Base-by-base conservation (phyloP, 2,888 invertebrate species). In the Synanthedon vespiformis region DNA sequence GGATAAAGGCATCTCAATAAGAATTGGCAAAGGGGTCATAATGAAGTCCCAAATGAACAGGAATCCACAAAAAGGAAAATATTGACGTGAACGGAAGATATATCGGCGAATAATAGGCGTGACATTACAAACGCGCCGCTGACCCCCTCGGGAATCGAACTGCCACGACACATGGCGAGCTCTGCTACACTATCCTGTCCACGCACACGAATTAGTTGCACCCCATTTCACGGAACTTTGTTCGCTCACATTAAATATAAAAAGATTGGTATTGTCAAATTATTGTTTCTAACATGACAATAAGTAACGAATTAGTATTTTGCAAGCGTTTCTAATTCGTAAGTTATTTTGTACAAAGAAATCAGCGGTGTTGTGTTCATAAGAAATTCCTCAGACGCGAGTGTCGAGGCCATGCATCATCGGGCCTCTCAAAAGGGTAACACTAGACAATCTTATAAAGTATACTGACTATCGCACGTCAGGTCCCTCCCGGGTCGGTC, bases 71-170 rank as follows among this genome's bases (percentile, higher is more conserved):
- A 80, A 77, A 77, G 77, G 74, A 77, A 80, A 83, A 80, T 83
- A 81, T 82, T 82, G 74, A 81, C 76, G 77, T 72, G 69, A 67
- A 64, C 69, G 55, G 70, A 79, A 82, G 84, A 86, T 82, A 80
- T 85, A 87, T 86, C 72, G 83, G 69, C 64, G 70, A 77, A 79
- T 84, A 86, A 87, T 79, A 86, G 77, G 80, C 86, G 84, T 86
- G 78, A 85, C 86, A 86, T 83, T 83, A 77, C 72, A 70, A 67
- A 65, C 67, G 63, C 61, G 56, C 60, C 62, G 64, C 68, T 67
- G 68, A 71, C 75, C 78, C 83, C 73, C 82, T 56, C 78, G 84
- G 86, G 85, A 84, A 70, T 77, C 70, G 67, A 84, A 82, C 78
- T 67, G 63, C 57, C 67, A 70, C 65, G 70, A 69, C 86, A 87